phyloP scores from a whole-genome alignment of 2,888 invertebrate genomes.

The Sarcophaga caerulescens region DNA sequence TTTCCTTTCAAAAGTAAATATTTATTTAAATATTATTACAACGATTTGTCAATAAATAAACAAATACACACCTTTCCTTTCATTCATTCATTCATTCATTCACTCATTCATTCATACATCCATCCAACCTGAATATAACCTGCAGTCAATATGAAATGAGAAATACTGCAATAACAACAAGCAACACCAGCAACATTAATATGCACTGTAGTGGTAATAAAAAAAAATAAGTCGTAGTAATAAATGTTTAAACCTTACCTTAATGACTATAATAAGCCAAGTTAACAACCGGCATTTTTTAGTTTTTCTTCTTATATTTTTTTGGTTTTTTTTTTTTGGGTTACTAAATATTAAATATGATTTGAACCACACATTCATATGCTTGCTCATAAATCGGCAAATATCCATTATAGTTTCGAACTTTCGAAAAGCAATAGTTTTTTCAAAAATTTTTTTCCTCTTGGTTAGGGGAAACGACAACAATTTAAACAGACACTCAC shows the following conservation, averaged over 20 bases:
- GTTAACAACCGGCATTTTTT: slow-evolving; percentile 52
- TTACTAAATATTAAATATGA: slow-evolving; percentile 55
- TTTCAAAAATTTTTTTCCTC: not conserved
- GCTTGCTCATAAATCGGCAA: slow-evolving; percentile 22
- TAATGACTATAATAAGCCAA: slow-evolving; percentile 66
- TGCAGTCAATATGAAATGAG: slow-evolving; percentile 5
- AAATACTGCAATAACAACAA: not conserved
- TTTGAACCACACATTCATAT: slow-evolving; percentile 38
- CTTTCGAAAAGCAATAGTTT: slow-evolving; percentile 46
- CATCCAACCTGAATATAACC: slow-evolving; percentile 16
- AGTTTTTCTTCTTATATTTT: slow-evolving; percentile 9
- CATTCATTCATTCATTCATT: slow-evolving; percentile 23
- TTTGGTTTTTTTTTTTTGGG: slow-evolving; percentile 9
- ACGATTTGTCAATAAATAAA: slow-evolving; percentile 62
- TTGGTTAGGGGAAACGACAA: slow-evolving; percentile 32
- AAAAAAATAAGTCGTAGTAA: slow-evolving; percentile 32
- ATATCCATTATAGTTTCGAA: slow-evolving; percentile 46
- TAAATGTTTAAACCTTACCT: slow-evolving; percentile 58
- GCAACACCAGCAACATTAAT: not conserved
- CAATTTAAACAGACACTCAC: slow-evolving; percentile 62
- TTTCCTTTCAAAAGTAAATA: slow-evolving; percentile 46
- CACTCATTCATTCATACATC: no score
- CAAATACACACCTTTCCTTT: slow-evolving; percentile 65
- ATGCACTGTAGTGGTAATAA: not conserved
- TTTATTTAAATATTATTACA: slow-evolving; percentile 60